These are phyloP conservation scores for Cylloceria caligata DNA, from an alignment of 2,888 invertebrate species.

Conservation along the genomic window DNA sequence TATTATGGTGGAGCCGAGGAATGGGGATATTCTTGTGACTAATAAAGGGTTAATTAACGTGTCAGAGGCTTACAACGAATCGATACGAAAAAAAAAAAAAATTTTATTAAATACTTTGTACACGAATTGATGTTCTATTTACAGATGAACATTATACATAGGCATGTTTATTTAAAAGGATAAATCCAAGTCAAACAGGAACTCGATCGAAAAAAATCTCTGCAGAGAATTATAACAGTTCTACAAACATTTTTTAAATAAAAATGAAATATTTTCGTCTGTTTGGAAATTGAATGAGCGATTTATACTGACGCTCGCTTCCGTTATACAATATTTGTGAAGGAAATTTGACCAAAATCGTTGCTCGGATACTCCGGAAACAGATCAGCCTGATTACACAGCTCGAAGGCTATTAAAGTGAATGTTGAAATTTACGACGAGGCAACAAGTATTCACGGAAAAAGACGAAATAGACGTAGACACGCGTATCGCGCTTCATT, in stretches of 20 bases:
- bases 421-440: conserved; percentile 26
- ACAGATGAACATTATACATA: background rate
- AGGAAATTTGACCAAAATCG: conserved; percentile 25
- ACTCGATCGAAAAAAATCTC: background rate
- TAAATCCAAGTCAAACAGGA: background rate
- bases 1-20: too few species aligned
- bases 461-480: conserved; percentile 4
- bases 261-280: background rate
- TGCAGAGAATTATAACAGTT: background rate
- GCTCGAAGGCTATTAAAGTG: conserved; percentile 32
- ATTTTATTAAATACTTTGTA: background rate
- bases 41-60: background rate
- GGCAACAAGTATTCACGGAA: background rate
- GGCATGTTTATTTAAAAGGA: background rate
- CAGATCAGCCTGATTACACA: conserved; percentile 28
- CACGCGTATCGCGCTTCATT: background rate
- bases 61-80: background rate
- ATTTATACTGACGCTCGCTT: background rate
- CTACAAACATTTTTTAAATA: background rate
- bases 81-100: background rate
- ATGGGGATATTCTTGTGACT: too few species aligned
- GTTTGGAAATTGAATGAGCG: background rate
- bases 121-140: background rate
- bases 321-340: conserved; percentile 8
- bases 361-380: background rate